Conservation (phyloP, 2,113 vertebrate genomes). For the Gila orcuttii region DNA sequence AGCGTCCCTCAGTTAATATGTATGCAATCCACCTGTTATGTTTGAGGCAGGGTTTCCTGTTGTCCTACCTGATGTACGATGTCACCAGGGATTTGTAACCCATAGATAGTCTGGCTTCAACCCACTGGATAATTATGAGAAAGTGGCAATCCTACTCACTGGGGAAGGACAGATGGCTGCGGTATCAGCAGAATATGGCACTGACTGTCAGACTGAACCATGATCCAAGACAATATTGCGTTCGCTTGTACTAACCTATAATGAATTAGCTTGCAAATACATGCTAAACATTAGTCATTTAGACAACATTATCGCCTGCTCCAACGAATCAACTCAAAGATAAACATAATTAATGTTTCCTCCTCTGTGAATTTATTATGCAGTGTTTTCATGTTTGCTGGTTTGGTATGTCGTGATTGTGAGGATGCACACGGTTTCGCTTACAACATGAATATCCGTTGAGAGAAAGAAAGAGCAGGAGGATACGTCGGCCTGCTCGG, state of each 20-base stretch:
- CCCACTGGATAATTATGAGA: slow-evolving; percentile 63
- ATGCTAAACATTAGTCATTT: slow-evolving; percentile 25
- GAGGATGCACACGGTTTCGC: not conserved
- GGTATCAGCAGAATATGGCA: slow-evolving; percentile 59
- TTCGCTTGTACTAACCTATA: slow-evolving; percentile 38
- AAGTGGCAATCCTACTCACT: slow-evolving; percentile 59
- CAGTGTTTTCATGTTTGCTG: not conserved
- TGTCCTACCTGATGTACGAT: slow-evolving; percentile 45
- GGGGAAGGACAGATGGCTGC: slow-evolving; percentile 66
- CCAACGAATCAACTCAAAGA: not conserved
- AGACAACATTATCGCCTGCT: slow-evolving; percentile 27
- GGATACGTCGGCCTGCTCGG: slow-evolving; percentile 32
- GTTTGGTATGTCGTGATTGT: not conserved
- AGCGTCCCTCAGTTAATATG: slow-evolving; percentile 33
- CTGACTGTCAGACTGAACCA: slow-evolving; percentile 43
- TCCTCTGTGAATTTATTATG: not conserved
- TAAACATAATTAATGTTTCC: not conserved
- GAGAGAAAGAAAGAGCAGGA: not conserved
- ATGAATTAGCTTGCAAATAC: slow-evolving; percentile 44
- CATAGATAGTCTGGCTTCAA: slow-evolving; percentile 59
- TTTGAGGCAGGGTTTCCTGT: slow-evolving; percentile 47
- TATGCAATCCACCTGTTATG: slow-evolving; percentile 36
- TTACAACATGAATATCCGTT: not conserved
- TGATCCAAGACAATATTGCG: slow-evolving; percentile 23
- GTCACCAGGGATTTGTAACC: slow-evolving; percentile 46